A percentile compares a stretch with the other conserved stretches of the same genome.
Evolutionary conservation across 2,888 invertebrate genomes (phyloP).

Genomic region (Nowickia ferox): DNA sequence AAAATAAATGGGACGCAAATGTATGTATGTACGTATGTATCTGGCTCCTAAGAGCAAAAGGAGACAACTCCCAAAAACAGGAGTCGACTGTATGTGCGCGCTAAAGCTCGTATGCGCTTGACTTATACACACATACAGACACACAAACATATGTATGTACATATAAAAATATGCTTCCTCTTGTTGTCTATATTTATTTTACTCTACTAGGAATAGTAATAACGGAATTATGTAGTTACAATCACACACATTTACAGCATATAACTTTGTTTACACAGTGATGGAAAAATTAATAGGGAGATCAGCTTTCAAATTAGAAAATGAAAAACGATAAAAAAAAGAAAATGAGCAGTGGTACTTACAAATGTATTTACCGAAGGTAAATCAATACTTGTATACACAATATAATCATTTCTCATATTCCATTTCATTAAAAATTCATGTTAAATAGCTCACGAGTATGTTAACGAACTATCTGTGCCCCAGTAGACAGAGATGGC

Average conservation of each 20-base stretch:
- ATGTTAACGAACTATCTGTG: no score
- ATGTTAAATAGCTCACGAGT: no score
- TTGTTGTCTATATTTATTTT: slow-evolving; percentile 5
- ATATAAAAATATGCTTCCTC: neutral
- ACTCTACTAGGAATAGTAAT: slow-evolving; percentile 1
- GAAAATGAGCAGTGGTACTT: no score
- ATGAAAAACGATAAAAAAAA: no score
- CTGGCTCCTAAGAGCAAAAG: slow-evolving; percentile 24
- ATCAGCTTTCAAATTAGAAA: neutral
- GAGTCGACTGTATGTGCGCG: slow-evolving; percentile 10
- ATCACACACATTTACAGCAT: neutral
- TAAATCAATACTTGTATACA: no score
- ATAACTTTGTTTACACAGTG: neutral
- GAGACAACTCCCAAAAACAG: slow-evolving; percentile 67
- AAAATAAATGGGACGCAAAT: neutral
- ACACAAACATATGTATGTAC: neutral
- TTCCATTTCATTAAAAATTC: no score
- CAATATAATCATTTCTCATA: no score
- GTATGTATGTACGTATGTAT: slow-evolving; percentile 41
- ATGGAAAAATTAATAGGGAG: neutral
- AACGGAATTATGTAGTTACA: slow-evolving; percentile 34
- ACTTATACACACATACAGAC: neutral
- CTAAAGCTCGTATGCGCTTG: no score
- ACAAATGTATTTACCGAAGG: no score
- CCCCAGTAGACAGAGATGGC: no score